These are phyloP conservation scores for Cinclus mexicanus DNA, from an alignment of 2,113 vertebrate species.

Conservation along the genomic window DNA sequence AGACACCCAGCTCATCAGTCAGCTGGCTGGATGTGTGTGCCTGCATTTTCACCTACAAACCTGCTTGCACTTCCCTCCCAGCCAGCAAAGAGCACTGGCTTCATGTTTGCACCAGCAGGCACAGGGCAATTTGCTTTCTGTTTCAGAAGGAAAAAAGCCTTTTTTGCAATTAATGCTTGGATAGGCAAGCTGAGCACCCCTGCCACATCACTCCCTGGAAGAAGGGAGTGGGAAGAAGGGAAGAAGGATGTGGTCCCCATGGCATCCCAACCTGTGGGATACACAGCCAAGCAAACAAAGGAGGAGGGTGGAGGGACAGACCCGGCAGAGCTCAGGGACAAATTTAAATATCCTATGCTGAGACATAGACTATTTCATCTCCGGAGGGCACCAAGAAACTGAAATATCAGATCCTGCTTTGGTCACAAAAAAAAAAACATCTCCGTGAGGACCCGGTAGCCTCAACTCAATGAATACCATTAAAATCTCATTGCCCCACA, in stretches of 20 bases:
- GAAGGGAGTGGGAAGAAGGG: too few relatives aligned
- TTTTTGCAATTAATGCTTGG: not conserved
- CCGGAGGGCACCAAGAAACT: not conserved
- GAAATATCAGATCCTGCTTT: not conserved
- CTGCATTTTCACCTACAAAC: constrained; percentile 4
- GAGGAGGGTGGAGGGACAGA: not conserved
- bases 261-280: constrained; percentile 62
- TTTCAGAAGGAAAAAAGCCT: not conserved
- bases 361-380: not conserved
- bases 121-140: not conserved
- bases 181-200: not conserved
- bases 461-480: not conserved
- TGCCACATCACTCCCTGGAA: constrained; percentile 13
- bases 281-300: constrained; percentile 36
- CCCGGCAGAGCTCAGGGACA: not conserved
- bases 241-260: not conserved
- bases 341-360: not conserved
- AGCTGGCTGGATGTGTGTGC: not conserved
- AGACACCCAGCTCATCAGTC: not conserved
- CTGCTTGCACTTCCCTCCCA: not conserved
- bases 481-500: not conserved
- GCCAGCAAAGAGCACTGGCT: not conserved
- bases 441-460: not conserved
- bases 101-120: not conserved
- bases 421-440: not conserved